Conservation (phyloP, 92 coral and sea anemone genomes). For the Virgularia gustaviana region DNA sequence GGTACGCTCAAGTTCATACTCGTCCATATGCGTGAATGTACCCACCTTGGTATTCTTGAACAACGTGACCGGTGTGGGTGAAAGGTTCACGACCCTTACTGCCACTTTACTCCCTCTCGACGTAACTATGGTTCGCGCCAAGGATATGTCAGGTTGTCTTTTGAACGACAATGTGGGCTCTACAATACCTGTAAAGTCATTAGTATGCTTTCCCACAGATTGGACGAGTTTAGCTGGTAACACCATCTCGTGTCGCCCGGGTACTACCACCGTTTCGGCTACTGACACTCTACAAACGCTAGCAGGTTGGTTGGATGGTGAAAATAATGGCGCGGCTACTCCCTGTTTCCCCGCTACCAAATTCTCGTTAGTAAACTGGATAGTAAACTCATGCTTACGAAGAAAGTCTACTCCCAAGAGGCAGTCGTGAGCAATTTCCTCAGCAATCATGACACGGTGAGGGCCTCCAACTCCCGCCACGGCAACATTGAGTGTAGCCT, state of each 20-base stretch:
- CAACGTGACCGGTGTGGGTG: not conserved
- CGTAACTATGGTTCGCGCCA: not conserved
- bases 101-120: not conserved
- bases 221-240: not conserved
- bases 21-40: not conserved
- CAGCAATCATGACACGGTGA: constrained; percentile 40
- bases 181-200: not conserved
- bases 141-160: not conserved
- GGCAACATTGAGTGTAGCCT: constrained; percentile 6
- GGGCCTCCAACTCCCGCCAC: constrained; percentile 20
- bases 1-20: not conserved
- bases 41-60: not conserved
- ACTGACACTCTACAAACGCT: not conserved
- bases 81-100: not conserved
- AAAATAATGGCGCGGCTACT: too few relatives aligned
- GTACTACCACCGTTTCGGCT: not conserved
- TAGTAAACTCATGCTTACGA: constrained; percentile 23
- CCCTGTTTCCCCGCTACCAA: too few relatives aligned
- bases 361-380: constrained; percentile 31
- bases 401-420: constrained; percentile 46
- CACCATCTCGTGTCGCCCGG: not conserved
- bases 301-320: too few relatives aligned
- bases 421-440: constrained; percentile 52
- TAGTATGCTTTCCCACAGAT: not conserved
- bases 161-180: not conserved